A percentile compares a stretch with the other conserved stretches of the same genome.
Evolutionary conservation across 2,797 vertebrate species (phyloP).

Genomic region (Acanthurus leucopareius): DNA sequence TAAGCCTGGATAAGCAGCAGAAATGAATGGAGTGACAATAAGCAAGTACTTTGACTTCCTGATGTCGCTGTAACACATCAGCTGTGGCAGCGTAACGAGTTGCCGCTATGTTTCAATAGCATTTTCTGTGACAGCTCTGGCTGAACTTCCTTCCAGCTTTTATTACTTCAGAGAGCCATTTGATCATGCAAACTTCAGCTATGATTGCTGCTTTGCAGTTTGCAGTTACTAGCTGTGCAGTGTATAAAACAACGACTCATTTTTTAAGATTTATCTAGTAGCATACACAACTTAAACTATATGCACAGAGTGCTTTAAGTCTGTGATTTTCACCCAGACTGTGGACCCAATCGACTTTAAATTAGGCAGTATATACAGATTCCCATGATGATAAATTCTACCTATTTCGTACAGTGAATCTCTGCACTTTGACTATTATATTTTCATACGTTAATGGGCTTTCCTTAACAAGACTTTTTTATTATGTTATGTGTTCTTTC

Average conservation of each 20-base stretch:
- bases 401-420: too few relatives aligned
- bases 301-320: neutral
- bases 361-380: neutral
- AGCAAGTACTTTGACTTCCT: conserved; percentile 5
- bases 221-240: conserved; percentile 29
- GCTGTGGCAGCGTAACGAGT: conserved; percentile 22
- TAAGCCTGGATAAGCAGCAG: neutral
- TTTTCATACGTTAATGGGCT: too few relatives aligned
- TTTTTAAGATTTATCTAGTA: conserved; percentile 1
- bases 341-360: too few relatives aligned
- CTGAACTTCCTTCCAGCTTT: conserved; percentile 24
- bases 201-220: conserved; percentile 48
- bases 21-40: neutral
- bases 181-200: conserved; percentile 41
- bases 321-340: too few relatives aligned
- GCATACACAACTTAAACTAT: neutral
- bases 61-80: conserved; percentile 31
- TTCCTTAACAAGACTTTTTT: too few relatives aligned
- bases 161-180: conserved; percentile 36
- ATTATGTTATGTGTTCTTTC: too few relatives aligned
- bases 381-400: neutral
- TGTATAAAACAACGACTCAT: conserved; percentile 19
- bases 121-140: conserved; percentile 32
- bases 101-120: conserved; percentile 38
- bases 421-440: too few relatives aligned